These are phyloP conservation scores for Alosa sapidissima DNA, from an alignment of 2,797 vertebrate species.

Conservation along the genomic window DNA sequence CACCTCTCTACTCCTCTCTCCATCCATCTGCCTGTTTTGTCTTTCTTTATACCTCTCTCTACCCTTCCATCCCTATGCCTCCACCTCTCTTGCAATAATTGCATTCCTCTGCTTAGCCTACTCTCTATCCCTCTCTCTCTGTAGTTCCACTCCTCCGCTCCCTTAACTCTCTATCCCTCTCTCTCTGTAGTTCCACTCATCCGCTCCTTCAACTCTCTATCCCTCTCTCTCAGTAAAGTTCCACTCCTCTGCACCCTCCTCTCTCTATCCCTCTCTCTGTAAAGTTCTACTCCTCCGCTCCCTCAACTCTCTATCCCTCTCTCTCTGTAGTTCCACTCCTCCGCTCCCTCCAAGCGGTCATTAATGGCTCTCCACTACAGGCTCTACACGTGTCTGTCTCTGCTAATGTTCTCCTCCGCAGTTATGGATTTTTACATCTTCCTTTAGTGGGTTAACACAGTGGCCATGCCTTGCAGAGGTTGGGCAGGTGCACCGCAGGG, in stretches of 20 bases:
- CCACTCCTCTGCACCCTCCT: too few species aligned
- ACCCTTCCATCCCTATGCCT: background rate
- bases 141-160: background rate
- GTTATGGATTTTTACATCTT: slow-evolving; percentile 18
- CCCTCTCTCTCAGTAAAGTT: background rate
- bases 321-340: background rate
- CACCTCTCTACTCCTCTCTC: slow-evolving; percentile 8
- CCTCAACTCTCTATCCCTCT: background rate
- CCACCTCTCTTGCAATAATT: too few species aligned
- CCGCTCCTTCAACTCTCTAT: background rate
- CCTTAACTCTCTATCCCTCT: background rate
- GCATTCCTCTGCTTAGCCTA: background rate
- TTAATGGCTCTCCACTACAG: background rate
- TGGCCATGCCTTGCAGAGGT: background rate
- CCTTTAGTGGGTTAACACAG: background rate
- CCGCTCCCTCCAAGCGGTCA: background rate
- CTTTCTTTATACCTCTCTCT: background rate
- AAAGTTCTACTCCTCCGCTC: too few species aligned
- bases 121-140: too few species aligned
- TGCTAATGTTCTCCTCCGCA: background rate
- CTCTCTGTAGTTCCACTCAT: background rate
- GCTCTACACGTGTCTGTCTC: background rate
- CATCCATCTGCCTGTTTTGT: slow-evolving; percentile 14
- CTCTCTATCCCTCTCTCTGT: background rate
- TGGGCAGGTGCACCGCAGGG: background rate